Evolutionary conservation across 2,888 invertebrate genomes (phyloP), one percentile per base, ranked within the genome.

Genomic region (Drosophila mettleri): DNA sequence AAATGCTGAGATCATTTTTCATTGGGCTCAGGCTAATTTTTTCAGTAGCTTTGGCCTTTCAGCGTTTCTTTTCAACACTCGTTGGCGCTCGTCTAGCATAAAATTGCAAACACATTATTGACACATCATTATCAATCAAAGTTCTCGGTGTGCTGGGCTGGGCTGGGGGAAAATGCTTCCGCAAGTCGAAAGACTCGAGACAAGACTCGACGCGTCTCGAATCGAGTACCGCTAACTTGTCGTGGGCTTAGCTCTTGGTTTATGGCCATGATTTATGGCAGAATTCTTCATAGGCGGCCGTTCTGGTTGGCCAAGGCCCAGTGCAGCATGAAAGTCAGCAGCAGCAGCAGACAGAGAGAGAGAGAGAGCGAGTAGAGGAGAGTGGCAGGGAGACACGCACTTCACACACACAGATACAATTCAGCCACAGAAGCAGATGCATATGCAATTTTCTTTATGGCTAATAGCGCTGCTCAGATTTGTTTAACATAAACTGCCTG

Each of bases 71-170:
- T 54, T 71, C 58, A 61, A 41, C 57, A 62, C 33, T 60, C 49
- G 67, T 59, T 69, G 69, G 59, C 54, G 53, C 53, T 72, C 61
- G 54, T 46, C 22, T 69, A 68, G 74, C 88, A 86, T 86, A 67
- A 83, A 82, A 80, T 78, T 79, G 77, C 75, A 70, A 80, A 73
- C 90, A 83, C 79, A 74, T 91, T 90, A 90, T 90, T 91, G 90
- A 89, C 90, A 90, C 89, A 87, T 87, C 86, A 81, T 90, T 90
- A 89, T 91, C 82, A 89, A 89, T 90, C 89, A 73, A 67, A 66
- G 67, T 16, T n/a, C 39, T 53, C 18, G 10, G 18, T 8, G 46
- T 31, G 12, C 1, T 18, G 14, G 54, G 18, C n/a, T 48, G 34
- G 57, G 43, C 48, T 53, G 52, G 41, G 51, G 43, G 59, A 62